These are phyloP conservation scores for Iselma pallidipennis DNA, from an alignment of 2,888 invertebrate species.

Conservation along the genomic window DNA sequence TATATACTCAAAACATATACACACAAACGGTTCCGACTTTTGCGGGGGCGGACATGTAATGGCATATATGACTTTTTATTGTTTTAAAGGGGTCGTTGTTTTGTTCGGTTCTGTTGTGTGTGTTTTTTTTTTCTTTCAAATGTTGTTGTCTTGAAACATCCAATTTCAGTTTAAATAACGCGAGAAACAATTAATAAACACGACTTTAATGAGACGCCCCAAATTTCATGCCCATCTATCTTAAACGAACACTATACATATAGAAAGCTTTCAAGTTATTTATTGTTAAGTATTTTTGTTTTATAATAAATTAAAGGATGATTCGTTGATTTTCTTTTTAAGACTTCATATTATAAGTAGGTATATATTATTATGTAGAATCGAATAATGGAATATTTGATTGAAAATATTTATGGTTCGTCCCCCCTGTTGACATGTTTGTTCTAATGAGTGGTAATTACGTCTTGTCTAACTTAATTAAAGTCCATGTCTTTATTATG, in stretches of 20 bases:
- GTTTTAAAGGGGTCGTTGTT: slow-evolving; percentile 11
- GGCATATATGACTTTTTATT: not conserved
- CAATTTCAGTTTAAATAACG: slow-evolving; percentile 1
- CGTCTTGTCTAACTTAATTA: slow-evolving; percentile 23
- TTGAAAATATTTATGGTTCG: slow-evolving; percentile 1
- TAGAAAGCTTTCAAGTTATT: not conserved
- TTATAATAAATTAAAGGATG: not conserved
- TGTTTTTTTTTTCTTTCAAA: not conserved
- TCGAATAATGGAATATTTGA: not conserved
- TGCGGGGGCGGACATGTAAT: slow-evolving; percentile 21
- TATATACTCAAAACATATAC: not conserved
- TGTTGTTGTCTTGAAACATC: not conserved
- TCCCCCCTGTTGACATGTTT: slow-evolving; percentile 16
- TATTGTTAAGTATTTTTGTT: not conserved
- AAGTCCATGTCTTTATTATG: slow-evolving; percentile 16
- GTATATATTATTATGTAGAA: too few species aligned
- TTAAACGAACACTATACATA: not conserved
- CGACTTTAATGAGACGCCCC: slow-evolving; percentile 2
- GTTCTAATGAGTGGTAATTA: slow-evolving; percentile 22
- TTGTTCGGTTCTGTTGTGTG: too few species aligned
- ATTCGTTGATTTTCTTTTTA: not conserved
- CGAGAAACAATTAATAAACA: slow-evolving; percentile 10
- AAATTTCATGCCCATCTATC: slow-evolving; percentile 7
- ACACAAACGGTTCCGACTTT: slow-evolving; percentile 3
- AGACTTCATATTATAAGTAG: too few species aligned